Percentiles rank a stretch among this genome's conserved stretches.
These are phyloP conservation scores for Reticulitermes lucifugus DNA, from an alignment of 2,888 invertebrate species.

Conservation along the genomic window DNA sequence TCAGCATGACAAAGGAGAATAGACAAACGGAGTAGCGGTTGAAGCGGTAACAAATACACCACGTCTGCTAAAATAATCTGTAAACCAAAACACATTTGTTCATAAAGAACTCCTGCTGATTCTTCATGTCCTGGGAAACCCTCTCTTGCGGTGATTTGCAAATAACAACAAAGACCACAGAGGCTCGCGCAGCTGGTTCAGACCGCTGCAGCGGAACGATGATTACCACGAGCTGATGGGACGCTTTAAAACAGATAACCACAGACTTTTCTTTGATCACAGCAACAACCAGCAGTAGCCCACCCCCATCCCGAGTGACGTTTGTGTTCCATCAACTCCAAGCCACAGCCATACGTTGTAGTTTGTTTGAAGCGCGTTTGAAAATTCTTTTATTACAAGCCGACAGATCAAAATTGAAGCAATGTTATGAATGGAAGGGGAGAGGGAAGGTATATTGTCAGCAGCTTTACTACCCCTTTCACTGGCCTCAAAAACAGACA, in stretches of 20 bases:
- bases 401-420: constrained; percentile 29
- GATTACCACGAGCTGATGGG: constrained; percentile 23
- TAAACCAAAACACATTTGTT: constrained; percentile 22
- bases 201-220: neutral
- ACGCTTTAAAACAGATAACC: constrained; percentile 30
- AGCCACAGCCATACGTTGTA: constrained; percentile 11
- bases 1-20: neutral
- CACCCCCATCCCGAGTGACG: neutral
- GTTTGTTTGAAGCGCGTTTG: constrained; percentile 24
- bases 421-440: constrained; percentile 2
- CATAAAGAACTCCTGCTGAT: constrained; percentile 39
- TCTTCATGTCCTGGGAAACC: constrained; percentile 11
- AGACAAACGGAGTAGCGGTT: constrained; percentile 1
- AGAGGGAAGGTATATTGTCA: neutral
- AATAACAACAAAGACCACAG: neutral
- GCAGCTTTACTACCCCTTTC: neutral
- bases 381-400: constrained; percentile 30
- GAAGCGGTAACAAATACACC: neutral
- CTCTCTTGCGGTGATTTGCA: neutral
- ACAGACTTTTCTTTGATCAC: constrained; percentile 32
- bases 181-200: neutral
- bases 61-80: constrained; percentile 4
- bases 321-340: constrained; percentile 29
- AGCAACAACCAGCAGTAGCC: constrained; percentile 1
- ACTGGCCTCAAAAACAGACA: neutral